phyloP scores from a whole-genome alignment of 2,888 invertebrate genomes.

The Acanthosepion pharaonis region DNA sequence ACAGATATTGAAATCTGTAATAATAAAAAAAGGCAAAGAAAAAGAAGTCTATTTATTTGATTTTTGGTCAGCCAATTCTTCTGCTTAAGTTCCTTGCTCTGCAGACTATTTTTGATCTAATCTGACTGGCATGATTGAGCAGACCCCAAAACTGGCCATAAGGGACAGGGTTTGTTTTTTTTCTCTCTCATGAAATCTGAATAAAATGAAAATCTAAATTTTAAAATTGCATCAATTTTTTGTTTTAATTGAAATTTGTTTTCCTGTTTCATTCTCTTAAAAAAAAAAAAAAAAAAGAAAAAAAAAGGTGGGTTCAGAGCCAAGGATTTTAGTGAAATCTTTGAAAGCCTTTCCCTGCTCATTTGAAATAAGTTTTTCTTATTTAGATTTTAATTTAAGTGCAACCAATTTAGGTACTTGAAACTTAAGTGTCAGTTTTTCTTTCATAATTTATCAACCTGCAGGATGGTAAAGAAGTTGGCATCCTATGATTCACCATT shows the following conservation, averaged over 20 bases:
- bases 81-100: not conserved
- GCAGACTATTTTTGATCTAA: not conserved
- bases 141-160: not conserved
- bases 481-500: too few species aligned
- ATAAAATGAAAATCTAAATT: not conserved
- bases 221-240: not conserved
- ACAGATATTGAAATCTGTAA: not conserved
- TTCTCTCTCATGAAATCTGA: not conserved
- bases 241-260: not conserved
- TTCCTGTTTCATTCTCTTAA: too few species aligned
- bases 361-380: too few species aligned
- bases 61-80: not conserved
- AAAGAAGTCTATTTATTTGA: conserved; percentile 33
- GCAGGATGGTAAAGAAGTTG: too few species aligned
- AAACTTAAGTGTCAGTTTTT: too few species aligned
- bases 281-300: too few species aligned
- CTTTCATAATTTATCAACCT: too few species aligned
- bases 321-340: too few species aligned
- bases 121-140: not conserved
- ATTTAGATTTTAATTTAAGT: too few species aligned
- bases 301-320: too few species aligned
- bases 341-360: too few species aligned
- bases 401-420: too few species aligned
- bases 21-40: not conserved
- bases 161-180: not conserved